A percentile compares a stretch with the other conserved stretches of the same genome.
Conservation (phyloP, 2,797 vertebrate genomes). For the Echeneis naucrates region DNA sequence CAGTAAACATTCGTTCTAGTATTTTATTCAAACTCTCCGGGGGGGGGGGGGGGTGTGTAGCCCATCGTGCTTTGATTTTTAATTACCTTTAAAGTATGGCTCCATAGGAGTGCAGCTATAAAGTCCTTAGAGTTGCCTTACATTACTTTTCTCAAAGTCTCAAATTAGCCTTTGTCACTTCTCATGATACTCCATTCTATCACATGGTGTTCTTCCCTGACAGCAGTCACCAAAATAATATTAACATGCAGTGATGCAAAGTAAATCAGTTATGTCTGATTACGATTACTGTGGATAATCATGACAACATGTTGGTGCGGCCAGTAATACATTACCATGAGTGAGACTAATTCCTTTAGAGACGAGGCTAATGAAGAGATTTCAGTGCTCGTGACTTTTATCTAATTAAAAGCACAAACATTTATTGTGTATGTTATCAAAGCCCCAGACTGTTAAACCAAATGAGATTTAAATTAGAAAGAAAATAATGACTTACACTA, state of each 20-base stretch:
- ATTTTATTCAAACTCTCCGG: background rate
- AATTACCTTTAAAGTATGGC: too few relatives aligned
- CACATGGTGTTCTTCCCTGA: background rate
- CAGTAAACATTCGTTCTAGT: background rate
- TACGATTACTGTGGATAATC: constrained; percentile 28
- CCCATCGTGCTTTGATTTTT: too few relatives aligned
- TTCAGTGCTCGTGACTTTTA: constrained; percentile 44
- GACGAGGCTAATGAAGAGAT: constrained; percentile 52
- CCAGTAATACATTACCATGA: constrained; percentile 20
- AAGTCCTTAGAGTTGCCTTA: too few relatives aligned
- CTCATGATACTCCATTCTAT: background rate
- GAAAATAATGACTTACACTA: constrained; percentile 55
- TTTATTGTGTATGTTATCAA: constrained; percentile 42
- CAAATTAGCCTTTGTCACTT: constrained; percentile 1
- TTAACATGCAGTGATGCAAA: background rate
- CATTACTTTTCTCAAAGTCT: background rate
- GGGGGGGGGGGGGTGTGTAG: too few relatives aligned
- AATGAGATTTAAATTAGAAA: constrained; percentile 66
- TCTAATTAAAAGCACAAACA: constrained; percentile 63
- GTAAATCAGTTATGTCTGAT: background rate
- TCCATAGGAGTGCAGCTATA: too few relatives aligned
- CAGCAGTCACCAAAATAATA: background rate
- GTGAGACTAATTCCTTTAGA: constrained; percentile 49
- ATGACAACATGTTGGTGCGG: constrained; percentile 26
- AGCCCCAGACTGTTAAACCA: constrained; percentile 48